These are phyloP conservation scores for Rhadina sibilatrix DNA, from an alignment of 2,113 vertebrate genomes.

Conservation along the genomic window DNA sequence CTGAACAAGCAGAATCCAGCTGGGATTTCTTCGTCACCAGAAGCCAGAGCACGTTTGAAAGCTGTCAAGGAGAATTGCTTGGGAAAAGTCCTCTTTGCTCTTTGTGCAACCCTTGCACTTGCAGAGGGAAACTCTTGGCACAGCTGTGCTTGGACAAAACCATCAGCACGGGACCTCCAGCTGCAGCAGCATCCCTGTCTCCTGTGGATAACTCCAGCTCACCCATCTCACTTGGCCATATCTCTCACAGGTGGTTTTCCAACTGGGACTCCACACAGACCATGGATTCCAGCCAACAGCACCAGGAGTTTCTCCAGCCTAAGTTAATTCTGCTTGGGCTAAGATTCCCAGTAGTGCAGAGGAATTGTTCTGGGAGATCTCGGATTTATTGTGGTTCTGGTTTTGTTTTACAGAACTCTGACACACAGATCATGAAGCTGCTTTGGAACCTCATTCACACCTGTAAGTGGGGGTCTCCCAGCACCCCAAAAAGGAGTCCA, in stretches of 20 bases:
- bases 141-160: background rate
- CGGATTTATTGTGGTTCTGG: background rate
- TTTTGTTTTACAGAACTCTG: background rate
- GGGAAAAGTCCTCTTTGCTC: background rate
- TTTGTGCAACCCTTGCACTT: background rate
- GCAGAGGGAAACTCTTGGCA: background rate
- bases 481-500: background rate
- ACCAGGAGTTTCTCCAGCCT: background rate
- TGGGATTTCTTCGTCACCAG: background rate
- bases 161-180: accelerated
- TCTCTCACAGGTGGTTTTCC: background rate
- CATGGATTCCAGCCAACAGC: background rate
- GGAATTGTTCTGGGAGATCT: background rate
- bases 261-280: background rate
- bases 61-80: background rate
- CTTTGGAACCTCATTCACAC: background rate
- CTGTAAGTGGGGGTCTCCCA: background rate
- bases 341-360: background rate
- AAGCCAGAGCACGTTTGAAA: background rate
- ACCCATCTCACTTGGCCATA: background rate
- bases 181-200: background rate
- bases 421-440: background rate
- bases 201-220: background rate
- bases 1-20: background rate
- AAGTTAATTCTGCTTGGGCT: background rate